A percentile compares a stretch with the other conserved stretches of the same genome.
Evolutionary conservation across 2,113 vertebrate species (phyloP).

Genomic region (Cebidichthys violaceus): DNA sequence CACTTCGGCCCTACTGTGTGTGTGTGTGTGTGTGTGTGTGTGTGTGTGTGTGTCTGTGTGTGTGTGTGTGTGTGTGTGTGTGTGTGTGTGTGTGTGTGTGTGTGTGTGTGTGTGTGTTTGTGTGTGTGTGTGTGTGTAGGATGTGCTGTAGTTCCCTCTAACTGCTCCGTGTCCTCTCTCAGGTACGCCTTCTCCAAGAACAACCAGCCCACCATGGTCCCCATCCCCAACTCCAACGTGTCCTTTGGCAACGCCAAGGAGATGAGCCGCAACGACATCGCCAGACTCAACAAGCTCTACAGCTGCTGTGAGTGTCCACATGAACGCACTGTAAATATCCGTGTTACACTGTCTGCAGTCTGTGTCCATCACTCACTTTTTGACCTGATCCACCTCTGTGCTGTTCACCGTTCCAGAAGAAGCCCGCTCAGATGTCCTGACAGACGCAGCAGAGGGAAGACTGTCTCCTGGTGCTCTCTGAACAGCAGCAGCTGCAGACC

Average conservation of each 20-base stretch:
- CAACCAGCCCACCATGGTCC: constrained; percentile 69
- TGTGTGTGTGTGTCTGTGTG: background rate
- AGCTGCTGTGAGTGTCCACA: constrained; percentile 65
- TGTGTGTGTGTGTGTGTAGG: no score
- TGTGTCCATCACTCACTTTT: background rate
- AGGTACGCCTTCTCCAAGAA: constrained; percentile 74
- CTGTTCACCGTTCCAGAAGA: constrained; percentile 3
- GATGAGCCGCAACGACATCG: constrained; percentile 69
- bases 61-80: no score
- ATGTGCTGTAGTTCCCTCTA: background rate
- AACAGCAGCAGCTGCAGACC: background rate
- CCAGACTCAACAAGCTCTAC: constrained; percentile 74
- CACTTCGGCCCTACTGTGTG: background rate
- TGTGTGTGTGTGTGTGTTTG: no score
- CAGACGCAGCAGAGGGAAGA: background rate
- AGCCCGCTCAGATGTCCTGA: background rate
- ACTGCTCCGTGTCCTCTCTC: background rate
- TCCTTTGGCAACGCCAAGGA: constrained; percentile 64
- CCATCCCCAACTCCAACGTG: constrained; percentile 62
- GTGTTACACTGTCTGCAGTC: background rate
- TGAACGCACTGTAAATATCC: background rate
- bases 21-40: background rate
- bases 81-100: background rate
- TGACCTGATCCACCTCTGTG: background rate
- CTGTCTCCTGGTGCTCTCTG: background rate